Evolutionary conservation across 2,797 vertebrate species (phyloP), one percentile per base, ranked within the genome.

Genomic region (Megaceryle alcyon): DNA sequence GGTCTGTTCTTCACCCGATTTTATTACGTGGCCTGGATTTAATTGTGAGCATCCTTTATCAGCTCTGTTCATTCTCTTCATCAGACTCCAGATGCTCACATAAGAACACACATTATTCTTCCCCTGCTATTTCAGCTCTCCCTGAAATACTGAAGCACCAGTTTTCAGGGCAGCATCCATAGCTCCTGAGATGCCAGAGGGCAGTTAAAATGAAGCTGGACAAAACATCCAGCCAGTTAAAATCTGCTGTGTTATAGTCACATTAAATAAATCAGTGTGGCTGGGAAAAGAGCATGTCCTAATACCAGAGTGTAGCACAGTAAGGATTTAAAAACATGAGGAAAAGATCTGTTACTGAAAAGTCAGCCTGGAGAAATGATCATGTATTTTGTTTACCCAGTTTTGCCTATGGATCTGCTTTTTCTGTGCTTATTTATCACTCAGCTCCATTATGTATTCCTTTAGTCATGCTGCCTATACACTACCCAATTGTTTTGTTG

Each of bases 21-120:
- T 93, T 82, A 94, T 95, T 91, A 41, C 6, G 61, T 91, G 70
- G 51, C 64, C 83, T 79, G 69, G 82, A 91, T 95, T 92, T 88
- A 94, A 94, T 90, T 83, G 89, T 41, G 20, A 91, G 26, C 76
- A 92, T 79, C 78, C 8, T 2, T 94, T 89, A 86, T 76, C 83
- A 86, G 79, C 82, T 82, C 70, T 92, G 86, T 21, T 93, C 68
- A 26, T 81, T 86, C 69, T 92, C 76, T 49, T 28, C 61, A 22
- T 51, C 87, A 76, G 69, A 15, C 78, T 89, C 76, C 78, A 87
- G 59, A 51, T 23, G 59, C 23, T 69, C 76, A 51, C 14, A 6
- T 7, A 76, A 22, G 51, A 59, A 54, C 70, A 71, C 33, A 33
- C 12, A 26, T 41, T 65, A 43, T 17, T 63, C 46, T 59, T 29